Evolutionary conservation across 2,797 vertebrate genomes (phyloP).

Genomic region (Psittacula derbiana): DNA sequence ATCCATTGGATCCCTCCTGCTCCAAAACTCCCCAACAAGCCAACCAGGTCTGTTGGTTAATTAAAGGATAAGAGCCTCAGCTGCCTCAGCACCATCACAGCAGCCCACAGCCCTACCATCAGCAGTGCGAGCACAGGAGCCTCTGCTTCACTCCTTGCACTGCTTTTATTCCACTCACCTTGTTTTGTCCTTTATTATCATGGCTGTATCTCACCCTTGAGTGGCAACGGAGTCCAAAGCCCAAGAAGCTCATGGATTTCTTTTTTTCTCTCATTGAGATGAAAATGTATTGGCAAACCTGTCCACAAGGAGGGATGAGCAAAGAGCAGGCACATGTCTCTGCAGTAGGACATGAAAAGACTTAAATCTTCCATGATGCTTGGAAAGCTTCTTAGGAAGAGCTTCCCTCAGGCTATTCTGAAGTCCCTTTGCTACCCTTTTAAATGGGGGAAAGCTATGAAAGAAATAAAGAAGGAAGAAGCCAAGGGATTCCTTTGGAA

Average conservation of each 20-base stretch:
- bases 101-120: not conserved
- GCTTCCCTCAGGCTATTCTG: not conserved
- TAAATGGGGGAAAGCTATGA: not conserved
- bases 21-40: not conserved
- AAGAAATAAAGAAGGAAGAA: not conserved
- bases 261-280: not conserved
- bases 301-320: not conserved
- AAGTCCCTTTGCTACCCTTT: not conserved
- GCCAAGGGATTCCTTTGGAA: not conserved
- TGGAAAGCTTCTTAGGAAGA: not conserved
- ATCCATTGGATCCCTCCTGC: not conserved
- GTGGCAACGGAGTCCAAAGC: not conserved
- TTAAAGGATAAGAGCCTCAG: not conserved
- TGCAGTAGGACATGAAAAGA: not conserved
- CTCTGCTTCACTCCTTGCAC: not conserved
- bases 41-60: not conserved
- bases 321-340: not conserved
- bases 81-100: fast-evolving
- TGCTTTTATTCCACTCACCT: not conserved
- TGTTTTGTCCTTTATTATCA: not conserved
- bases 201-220: not conserved
- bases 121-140: no score
- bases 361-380: not conserved
- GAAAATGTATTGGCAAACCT: not conserved
- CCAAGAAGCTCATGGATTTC: not conserved